Conservation (phyloP, 2,888 invertebrate species). For the Mesorhabditis sp. region DNA sequence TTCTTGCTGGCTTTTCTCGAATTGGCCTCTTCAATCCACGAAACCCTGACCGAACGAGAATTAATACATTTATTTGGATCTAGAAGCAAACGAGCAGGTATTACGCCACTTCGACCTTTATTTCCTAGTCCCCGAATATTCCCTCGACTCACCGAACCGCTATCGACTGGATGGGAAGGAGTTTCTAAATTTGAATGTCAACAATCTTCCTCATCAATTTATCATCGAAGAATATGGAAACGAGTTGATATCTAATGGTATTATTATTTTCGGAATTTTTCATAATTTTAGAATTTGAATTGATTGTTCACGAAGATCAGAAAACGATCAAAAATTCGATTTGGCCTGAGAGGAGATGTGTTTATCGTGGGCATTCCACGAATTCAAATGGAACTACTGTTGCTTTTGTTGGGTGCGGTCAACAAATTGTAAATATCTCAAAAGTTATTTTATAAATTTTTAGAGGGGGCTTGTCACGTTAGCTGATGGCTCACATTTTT, state of each 20-base stretch:
- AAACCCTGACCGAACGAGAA: neutral
- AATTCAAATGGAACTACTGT: conserved; percentile 26
- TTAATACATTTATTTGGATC: neutral
- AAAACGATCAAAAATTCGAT: conserved; percentile 14
- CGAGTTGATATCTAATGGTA: neutral
- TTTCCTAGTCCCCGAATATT: conserved; percentile 2
- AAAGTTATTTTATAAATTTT: conserved; percentile 12
- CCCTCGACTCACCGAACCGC: neutral
- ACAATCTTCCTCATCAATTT: neutral
- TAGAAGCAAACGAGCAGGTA: neutral
- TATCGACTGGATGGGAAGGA: neutral
- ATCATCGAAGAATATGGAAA: neutral
- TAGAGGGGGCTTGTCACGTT: conserved; percentile 44
- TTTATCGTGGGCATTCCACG: conserved; percentile 32
- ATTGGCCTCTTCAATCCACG: neutral
- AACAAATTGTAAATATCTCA: conserved; percentile 27
- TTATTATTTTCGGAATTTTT: neutral
- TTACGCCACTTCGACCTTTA: neutral
- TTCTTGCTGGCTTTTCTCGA: neutral
- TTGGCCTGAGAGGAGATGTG: conserved; percentile 25
- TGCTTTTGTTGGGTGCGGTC: conserved; percentile 41
- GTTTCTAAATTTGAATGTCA: neutral
- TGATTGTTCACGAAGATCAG: conserved; percentile 20
- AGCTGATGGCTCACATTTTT: conserved; percentile 30
- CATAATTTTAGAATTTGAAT: conserved; percentile 22